Conservation (phyloP, 2,113 vertebrate species). For the Cervus canadensis region DNA sequence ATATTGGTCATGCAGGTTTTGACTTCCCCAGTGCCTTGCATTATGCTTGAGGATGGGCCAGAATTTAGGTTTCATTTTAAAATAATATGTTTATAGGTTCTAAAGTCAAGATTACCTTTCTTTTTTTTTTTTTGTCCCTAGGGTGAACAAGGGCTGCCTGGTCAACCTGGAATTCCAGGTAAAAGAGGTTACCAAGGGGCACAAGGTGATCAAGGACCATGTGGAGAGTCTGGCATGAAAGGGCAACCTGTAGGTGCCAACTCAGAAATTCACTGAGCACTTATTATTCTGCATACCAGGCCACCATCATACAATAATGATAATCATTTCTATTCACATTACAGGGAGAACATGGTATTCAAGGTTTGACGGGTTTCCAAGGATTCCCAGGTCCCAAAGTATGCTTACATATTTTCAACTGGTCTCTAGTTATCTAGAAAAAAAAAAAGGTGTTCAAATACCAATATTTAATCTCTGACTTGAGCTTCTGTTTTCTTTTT, state of each 20-base stretch:
- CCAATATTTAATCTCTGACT: neutral
- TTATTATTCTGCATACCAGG: neutral
- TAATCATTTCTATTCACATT: conserved; percentile 69
- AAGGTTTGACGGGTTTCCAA: conserved; percentile 91
- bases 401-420: conserved; percentile 67
- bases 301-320: neutral
- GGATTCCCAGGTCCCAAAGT: conserved; percentile 96
- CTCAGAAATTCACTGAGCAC: neutral
- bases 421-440: conserved; percentile 16
- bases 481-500: conserved; percentile 25
- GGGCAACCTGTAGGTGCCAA: conserved; percentile 87
- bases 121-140: conserved; percentile 61
- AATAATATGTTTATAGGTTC: neutral
- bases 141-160: conserved; percentile 91
- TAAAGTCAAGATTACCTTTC: conserved; percentile 17
- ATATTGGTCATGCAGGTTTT: neutral
- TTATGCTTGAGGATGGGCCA: neutral
- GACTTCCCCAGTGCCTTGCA: neutral
- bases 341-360: conserved; percentile 91
- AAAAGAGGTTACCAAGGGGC: conserved; percentile 86
- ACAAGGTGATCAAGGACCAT: conserved; percentile 90
- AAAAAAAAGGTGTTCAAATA: conserved; percentile 37
- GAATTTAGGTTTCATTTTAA: conserved; percentile 1
- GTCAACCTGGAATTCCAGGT: conserved; percentile 88
- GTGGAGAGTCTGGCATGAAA: conserved; percentile 88